Percentiles rank a stretch among this genome's conserved stretches.
phyloP scores from a whole-genome alignment of 2,888 invertebrate genomes.

The Agriotes lineatus region DNA sequence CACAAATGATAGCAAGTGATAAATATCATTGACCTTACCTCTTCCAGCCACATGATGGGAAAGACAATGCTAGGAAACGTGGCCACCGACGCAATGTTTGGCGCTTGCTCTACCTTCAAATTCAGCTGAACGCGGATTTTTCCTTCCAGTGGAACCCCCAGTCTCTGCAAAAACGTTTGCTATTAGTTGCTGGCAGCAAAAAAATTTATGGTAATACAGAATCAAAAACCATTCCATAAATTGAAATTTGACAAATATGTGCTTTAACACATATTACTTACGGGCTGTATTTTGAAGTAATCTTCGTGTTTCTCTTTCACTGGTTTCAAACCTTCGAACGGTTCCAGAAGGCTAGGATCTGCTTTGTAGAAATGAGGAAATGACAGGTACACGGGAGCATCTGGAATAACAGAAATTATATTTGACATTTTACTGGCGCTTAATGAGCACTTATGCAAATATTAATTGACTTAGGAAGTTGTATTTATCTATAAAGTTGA shows the following conservation, averaged over 20 bases:
- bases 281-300: conserved; percentile 88
- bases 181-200: too few species aligned
- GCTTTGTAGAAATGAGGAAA: conserved; percentile 92
- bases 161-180: too few species aligned
- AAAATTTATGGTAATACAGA: too few species aligned
- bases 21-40: conserved; percentile 73
- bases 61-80: conserved; percentile 85
- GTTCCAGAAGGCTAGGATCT: conserved; percentile 75
- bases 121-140: conserved; percentile 86
- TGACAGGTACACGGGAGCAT: conserved; percentile 89
- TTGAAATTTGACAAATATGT: conserved; percentile 34
- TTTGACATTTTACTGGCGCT: neutral
- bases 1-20: too few species aligned
- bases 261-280: too few species aligned
- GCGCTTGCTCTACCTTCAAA: conserved; percentile 81
- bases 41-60: conserved; percentile 91
- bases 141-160: conserved; percentile 87
- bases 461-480: too few species aligned
- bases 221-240: too few species aligned
- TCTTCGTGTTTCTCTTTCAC: conserved; percentile 77
- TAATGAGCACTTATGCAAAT: too few species aligned
- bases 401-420: conserved; percentile 64
- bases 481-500: too few species aligned
- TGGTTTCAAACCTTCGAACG: conserved; percentile 81
- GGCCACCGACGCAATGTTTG: conserved; percentile 77